Percentiles rank a stretch among this genome's conserved stretches.
phyloP scores from a whole-genome alignment of 2,888 invertebrate species.

The Melanostoma scalare region DNA sequence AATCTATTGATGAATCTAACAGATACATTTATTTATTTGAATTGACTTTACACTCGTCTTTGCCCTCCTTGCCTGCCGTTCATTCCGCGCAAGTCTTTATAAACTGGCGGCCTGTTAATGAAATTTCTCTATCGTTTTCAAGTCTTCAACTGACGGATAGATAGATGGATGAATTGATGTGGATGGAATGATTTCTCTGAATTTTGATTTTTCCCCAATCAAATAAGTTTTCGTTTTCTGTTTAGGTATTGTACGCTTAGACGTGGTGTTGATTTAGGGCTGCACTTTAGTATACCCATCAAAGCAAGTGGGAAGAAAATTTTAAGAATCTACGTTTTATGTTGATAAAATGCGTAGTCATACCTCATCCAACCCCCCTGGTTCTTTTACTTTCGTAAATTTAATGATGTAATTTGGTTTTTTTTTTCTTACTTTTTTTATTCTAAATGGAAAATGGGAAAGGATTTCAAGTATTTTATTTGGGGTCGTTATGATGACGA shows the following conservation, averaged over 20 bases:
- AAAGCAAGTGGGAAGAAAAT: constrained; percentile 13
- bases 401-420: constrained; percentile 65
- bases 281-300: constrained; percentile 51
- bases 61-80: constrained; percentile 4
- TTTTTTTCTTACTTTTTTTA: constrained; percentile 40
- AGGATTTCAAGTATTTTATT: constrained; percentile 66
- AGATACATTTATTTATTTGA: constrained; percentile 72
- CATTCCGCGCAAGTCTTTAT: constrained; percentile 34
- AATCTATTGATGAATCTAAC: constrained; percentile 73
- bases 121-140: constrained; percentile 60
- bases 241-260: constrained; percentile 50
- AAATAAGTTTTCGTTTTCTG: constrained; percentile 57
- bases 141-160: constrained; percentile 66
- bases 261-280: constrained; percentile 68
- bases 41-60: constrained; percentile 23
- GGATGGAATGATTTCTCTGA: constrained; percentile 55
- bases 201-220: constrained; percentile 64
- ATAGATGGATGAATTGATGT: constrained; percentile 41
- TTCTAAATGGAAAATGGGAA: constrained; percentile 40
- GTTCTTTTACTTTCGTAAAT: constrained; percentile 51
- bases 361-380: constrained; percentile 49
- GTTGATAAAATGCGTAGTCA: constrained; percentile 66
- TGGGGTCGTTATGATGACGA: constrained; percentile 56
- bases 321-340: constrained; percentile 57
- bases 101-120: constrained; percentile 57